Evolutionary conservation across 1,140 invertebrate genomes (phyloP), one percentile per base, ranked within the genome.

Genomic region (Olivierus martensii): DNA sequence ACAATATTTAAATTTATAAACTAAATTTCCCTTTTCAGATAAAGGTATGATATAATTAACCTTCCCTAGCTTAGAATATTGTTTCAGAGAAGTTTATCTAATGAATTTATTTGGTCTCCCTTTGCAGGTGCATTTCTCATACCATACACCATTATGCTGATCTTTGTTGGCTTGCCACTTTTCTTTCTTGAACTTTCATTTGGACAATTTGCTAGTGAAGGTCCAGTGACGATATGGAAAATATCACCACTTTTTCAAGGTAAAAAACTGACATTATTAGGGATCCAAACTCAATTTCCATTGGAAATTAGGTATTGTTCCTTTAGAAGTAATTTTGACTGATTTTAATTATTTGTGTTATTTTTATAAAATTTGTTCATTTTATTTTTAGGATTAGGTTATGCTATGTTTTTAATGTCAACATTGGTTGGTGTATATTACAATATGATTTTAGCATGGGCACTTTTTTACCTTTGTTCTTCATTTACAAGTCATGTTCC

Each of bases 41-140:
- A 43, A 43, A 43, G 41, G 41, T 43, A 22, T 43, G 41, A 22
- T 18, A 43, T 43, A 43, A 43, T 43, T 43, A 43, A 28, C 28
- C 9, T 28, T 28, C 9, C 9, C 28, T 28, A 28, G 28, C 28
- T 9, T 28, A 28, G 28, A 28, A 28, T 28, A 28, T 28, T 28
- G 28, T 28, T 28, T 9, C 4, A 28, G 9, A 9, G 28, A 28
- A 28, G 9, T 43, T 4, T 43, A 43, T 18, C 21, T 22, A 43
- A 43, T 43, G 4, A 7, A 43, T 18, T 7, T 6, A 43, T 50
- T 50, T 36, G 10, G 9, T 46, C 11, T 45, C 17, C 28, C 17
- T 35, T 44, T 77, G 15, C 75, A 95, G 90, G 91, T 64, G 91
- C 91, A 2, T 96, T 97, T 67, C 77, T 97, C 38, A 93, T 97